Conservation (phyloP, 2,113 vertebrate genomes). For the Sturnus vulgaris region DNA sequence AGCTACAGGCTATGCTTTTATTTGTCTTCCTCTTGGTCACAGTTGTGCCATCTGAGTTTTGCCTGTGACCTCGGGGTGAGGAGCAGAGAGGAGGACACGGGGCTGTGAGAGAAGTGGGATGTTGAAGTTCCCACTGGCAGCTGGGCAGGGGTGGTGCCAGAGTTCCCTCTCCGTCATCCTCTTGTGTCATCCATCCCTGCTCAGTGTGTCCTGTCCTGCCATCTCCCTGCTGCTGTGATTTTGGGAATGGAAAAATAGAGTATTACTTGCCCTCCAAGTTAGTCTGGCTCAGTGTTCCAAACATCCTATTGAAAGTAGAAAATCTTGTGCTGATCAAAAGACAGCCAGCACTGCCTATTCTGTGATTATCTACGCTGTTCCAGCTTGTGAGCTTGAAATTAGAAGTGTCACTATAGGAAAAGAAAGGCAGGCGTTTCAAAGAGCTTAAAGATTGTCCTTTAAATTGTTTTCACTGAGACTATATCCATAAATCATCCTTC, state of each 20-base stretch:
- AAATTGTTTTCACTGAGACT: background rate
- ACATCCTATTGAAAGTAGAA: background rate
- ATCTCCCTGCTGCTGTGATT: background rate
- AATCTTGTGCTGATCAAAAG: background rate
- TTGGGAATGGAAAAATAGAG: background rate
- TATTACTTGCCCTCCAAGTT: background rate
- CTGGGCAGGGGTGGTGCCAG: background rate
- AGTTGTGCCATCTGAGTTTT: background rate
- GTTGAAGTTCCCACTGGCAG: background rate
- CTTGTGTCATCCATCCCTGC: rapidly evolving
- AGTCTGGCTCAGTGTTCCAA: background rate
- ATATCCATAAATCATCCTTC: background rate
- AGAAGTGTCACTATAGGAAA: background rate
- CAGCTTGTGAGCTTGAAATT: background rate
- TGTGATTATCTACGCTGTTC: background rate
- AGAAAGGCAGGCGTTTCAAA: background rate
- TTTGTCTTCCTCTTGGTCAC: background rate
- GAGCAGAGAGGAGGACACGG: background rate
- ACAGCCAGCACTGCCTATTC: background rate
- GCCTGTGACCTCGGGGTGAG: background rate
- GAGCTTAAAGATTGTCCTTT: background rate
- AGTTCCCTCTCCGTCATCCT: background rate
- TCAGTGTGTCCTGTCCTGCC: rapidly evolving
- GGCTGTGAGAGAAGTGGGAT: background rate
- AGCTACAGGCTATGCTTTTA: background rate